Conservation (phyloP, 2,888 invertebrate species). For the Sesia bembeciformis region DNA sequence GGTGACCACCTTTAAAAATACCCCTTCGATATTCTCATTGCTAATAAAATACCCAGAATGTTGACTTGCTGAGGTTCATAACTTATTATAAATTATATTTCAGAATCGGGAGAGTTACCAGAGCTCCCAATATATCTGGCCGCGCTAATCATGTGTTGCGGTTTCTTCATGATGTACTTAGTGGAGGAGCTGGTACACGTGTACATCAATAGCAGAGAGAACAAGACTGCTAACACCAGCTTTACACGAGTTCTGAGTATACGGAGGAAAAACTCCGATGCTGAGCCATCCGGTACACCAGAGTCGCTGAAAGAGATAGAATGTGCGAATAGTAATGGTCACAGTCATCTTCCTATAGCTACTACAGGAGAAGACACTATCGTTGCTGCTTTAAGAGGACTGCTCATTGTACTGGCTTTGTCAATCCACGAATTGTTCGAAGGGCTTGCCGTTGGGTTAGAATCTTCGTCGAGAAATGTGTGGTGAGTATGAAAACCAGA, state of each 20-base stretch:
- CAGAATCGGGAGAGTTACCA: slow-evolving; percentile 62
- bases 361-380: slow-evolving; percentile 43
- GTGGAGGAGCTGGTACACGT: slow-evolving; percentile 85
- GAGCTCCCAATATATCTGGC: slow-evolving; percentile 77
- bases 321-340: slow-evolving; percentile 21
- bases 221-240: slow-evolving; percentile 35
- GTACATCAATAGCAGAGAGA: slow-evolving; percentile 74
- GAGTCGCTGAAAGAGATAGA: slow-evolving; percentile 5
- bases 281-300: background rate
- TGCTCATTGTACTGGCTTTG: slow-evolving; percentile 84
- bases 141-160: slow-evolving; percentile 82
- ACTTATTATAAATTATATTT: slow-evolving; percentile 12
- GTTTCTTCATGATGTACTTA: slow-evolving; percentile 84
- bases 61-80: no score
- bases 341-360: slow-evolving; percentile 37
- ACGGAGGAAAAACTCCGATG: slow-evolving; percentile 44
- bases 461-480: slow-evolving; percentile 71
- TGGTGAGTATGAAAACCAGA: slow-evolving; percentile 32
- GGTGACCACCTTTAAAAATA: no score
- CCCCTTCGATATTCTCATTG: no score
- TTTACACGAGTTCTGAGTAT: slow-evolving; percentile 50
- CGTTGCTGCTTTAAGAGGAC: slow-evolving; percentile 76
- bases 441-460: slow-evolving; percentile 87
- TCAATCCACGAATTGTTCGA: slow-evolving; percentile 89
- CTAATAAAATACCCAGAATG: no score